Evolutionary conservation across 2,797 vertebrate species (phyloP).

Genomic region (Aythya fuligula): DNA sequence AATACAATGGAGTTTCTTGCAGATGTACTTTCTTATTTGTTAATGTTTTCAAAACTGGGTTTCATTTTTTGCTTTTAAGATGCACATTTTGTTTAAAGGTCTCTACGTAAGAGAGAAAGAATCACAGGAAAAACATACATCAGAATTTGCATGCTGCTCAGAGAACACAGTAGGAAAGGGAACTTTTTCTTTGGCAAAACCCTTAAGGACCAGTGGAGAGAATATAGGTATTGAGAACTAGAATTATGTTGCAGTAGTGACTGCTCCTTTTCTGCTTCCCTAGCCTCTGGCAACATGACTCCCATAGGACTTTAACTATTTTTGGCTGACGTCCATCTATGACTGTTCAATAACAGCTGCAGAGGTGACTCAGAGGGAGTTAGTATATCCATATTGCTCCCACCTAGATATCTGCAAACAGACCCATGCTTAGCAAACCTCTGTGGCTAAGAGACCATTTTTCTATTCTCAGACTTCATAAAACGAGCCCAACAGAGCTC

Average conservation of each 20-base stretch:
- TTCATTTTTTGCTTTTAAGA: not conserved
- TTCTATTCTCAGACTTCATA: not conserved
- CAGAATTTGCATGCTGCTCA: not conserved
- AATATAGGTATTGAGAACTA: not conserved
- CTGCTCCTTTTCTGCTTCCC: not conserved
- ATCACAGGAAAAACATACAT: not conserved
- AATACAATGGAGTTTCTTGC: not conserved
- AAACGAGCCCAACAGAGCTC: not conserved
- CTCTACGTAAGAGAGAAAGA: not conserved
- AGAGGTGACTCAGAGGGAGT: not conserved
- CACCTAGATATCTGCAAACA: not conserved
- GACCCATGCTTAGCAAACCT: not conserved
- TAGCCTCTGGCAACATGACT: not conserved
- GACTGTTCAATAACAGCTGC: not conserved
- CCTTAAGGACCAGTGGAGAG: not conserved
- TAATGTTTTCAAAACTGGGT: not conserved
- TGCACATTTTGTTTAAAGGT: not conserved
- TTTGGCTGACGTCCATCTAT: not conserved
- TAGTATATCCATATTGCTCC: not conserved
- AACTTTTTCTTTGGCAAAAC: not conserved
- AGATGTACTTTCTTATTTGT: not conserved
- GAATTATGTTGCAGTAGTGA: not conserved
- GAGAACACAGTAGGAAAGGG: not conserved
- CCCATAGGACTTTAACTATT: not conserved
- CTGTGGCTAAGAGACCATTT: not conserved